Evolutionary conservation across 2,888 invertebrate genomes (phyloP).

Genomic region (Agrochola lota): DNA sequence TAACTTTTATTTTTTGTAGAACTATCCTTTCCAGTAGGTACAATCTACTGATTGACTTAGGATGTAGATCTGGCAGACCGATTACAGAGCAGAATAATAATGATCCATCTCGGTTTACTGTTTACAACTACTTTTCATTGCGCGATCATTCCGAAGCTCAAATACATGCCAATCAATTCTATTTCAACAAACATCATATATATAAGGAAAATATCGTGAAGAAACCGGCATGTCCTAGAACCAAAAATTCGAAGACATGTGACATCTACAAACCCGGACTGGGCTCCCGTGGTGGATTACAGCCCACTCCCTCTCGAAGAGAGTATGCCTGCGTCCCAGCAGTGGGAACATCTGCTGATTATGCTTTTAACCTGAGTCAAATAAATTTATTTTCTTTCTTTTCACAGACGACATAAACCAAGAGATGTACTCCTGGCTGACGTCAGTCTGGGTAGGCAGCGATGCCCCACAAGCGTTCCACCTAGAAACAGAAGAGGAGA

Average conservation of each 20-base stretch:
- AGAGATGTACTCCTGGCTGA: conserved; percentile 92
- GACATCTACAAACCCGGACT: not conserved
- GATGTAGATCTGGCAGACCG: not conserved
- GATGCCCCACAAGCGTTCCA: conserved; percentile 94
- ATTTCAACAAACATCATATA: not conserved
- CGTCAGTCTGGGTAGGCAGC: conserved; percentile 93
- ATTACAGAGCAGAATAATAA: not conserved
- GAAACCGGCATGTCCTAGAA: not conserved
- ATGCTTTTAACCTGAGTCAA: no score
- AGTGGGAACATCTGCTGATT: not conserved
- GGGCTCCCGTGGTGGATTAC: not conserved
- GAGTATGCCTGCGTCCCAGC: not conserved
- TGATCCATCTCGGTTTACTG: not conserved
- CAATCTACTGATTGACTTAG: not conserved
- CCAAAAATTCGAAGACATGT: not conserved
- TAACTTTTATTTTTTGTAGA: no score
- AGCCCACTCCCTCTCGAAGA: not conserved
- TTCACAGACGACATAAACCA: conserved; percentile 85
- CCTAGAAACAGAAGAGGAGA: conserved; percentile 93
- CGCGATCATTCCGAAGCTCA: no score
- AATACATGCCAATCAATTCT: not conserved
- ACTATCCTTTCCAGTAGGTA: no score
- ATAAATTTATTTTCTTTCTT: no score
- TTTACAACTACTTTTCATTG: not conserved
- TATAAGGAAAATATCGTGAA: not conserved